Evolutionary conservation across 2,797 vertebrate genomes (phyloP).

Genomic region (Mallotus villosus): DNA sequence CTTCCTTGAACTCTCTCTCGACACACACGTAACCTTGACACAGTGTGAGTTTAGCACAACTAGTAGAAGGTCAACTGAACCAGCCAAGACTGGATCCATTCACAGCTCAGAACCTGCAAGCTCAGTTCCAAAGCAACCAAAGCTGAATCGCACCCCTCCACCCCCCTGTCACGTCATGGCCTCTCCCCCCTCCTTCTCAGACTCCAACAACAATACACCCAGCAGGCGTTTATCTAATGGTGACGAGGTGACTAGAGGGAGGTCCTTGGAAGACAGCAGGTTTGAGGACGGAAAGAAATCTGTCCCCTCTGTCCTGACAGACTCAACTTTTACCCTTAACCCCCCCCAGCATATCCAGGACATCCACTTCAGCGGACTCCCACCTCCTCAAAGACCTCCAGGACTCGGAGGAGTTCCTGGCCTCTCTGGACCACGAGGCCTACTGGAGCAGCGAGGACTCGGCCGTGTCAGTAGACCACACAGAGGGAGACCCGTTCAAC

Average conservation of each 20-base stretch:
- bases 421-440: constrained; percentile 28
- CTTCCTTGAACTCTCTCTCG: constrained; percentile 19
- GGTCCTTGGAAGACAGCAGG: constrained; percentile 14
- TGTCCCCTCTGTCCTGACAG: constrained; percentile 10
- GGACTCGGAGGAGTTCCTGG: constrained; percentile 15
- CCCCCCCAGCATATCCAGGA: neutral
- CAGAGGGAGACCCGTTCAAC: constrained; percentile 26
- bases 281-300: constrained; percentile 25
- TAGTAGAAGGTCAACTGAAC: constrained; percentile 18
- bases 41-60: constrained; percentile 21
- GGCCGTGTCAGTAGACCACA: constrained; percentile 17
- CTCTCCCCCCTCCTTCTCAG: constrained; percentile 35
- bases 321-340: constrained; percentile 24
- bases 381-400: constrained; percentile 5
- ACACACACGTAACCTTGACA: constrained; percentile 16
- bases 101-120: constrained; percentile 13
- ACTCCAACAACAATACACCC: constrained; percentile 62
- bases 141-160: constrained; percentile 15
- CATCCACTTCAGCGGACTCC: neutral
- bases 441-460: constrained; percentile 44
- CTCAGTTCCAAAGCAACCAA: constrained; percentile 13
- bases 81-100: constrained; percentile 11
- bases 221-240: constrained; percentile 2
- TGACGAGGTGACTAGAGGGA: constrained; percentile 5
- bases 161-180: constrained; percentile 9